Percentiles rank a stretch among this genome's conserved stretches.
phyloP scores from a whole-genome alignment of 2,888 invertebrate species.

The Acronicta alni region DNA sequence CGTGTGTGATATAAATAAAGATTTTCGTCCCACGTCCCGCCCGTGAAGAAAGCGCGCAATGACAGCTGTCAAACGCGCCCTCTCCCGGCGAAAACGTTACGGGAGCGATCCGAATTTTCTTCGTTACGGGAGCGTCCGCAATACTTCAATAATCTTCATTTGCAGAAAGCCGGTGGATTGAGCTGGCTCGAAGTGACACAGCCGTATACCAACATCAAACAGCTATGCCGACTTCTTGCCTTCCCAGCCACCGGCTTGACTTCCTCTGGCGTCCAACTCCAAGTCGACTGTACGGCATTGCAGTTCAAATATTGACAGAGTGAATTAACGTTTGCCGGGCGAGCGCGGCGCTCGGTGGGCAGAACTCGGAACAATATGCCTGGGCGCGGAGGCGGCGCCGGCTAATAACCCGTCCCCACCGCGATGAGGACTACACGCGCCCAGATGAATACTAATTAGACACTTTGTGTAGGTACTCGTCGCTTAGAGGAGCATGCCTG shows the following conservation, averaged over 20 bases:
- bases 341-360: conserved; percentile 85
- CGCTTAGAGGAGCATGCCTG: conserved; percentile 55
- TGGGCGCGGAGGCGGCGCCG: conserved; percentile 88
- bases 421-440: conserved; percentile 87
- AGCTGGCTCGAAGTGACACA: conserved; percentile 96
- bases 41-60: conserved; percentile 72
- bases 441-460: conserved; percentile 89
- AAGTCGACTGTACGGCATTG: conserved; percentile 68
- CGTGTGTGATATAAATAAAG: conserved; percentile 88
- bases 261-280: conserved; percentile 70
- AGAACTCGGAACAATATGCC: conserved; percentile 88
- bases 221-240: conserved; percentile 97
- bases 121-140: conserved; percentile 77
- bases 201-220: conserved; percentile 92
- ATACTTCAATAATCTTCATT: conserved; percentile 68
- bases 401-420: conserved; percentile 90
- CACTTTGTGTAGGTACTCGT: conserved; percentile 79
- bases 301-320: conserved; percentile 84
- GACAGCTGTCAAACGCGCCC: conserved; percentile 86
- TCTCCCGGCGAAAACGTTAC: conserved; percentile 77
- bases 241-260: conserved; percentile 90
- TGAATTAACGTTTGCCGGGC: conserved; percentile 77
- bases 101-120: conserved; percentile 84
- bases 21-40: conserved; percentile 73
- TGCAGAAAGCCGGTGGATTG: conserved; percentile 89